These are phyloP conservation scores for Macrosiphum euphorbiae DNA, from an alignment of 2,888 invertebrate genomes.

Conservation along the genomic window DNA sequence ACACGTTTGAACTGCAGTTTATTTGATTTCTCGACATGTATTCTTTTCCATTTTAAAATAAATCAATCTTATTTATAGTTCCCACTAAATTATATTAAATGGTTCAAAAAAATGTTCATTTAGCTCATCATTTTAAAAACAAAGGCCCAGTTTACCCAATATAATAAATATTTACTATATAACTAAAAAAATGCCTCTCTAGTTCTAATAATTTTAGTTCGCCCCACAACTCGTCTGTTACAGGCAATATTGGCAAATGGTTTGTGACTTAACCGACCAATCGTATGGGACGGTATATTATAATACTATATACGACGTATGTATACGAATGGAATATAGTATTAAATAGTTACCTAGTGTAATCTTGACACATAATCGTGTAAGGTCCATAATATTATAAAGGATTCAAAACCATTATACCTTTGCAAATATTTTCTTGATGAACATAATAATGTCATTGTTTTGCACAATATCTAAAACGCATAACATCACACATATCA, in stretches of 20 bases:
- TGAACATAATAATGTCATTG: neutral
- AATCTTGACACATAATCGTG: neutral
- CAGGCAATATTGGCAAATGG: neutral
- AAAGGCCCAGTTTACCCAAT: neutral
- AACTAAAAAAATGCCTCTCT: neutral
- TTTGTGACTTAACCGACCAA: neutral
- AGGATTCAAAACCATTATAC: neutral
- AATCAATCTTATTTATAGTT: neutral
- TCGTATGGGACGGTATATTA: neutral
- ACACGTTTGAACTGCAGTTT: neutral
- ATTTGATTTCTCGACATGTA: neutral
- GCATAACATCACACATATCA: neutral
- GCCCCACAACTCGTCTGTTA: neutral
- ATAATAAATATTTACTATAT: neutral
- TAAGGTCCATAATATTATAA: neutral
- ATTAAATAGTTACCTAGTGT: neutral
- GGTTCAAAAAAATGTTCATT: neutral
- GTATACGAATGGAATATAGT: neutral
- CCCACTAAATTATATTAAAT: neutral
- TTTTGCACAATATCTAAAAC: neutral
- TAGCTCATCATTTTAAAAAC: neutral
- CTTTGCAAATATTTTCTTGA: neutral
- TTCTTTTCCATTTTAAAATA: neutral
- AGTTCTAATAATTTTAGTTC: neutral
- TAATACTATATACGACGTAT: neutral